Base-by-base conservation (phyloP, 2,888 invertebrate species). In the Andrena fulva region DNA sequence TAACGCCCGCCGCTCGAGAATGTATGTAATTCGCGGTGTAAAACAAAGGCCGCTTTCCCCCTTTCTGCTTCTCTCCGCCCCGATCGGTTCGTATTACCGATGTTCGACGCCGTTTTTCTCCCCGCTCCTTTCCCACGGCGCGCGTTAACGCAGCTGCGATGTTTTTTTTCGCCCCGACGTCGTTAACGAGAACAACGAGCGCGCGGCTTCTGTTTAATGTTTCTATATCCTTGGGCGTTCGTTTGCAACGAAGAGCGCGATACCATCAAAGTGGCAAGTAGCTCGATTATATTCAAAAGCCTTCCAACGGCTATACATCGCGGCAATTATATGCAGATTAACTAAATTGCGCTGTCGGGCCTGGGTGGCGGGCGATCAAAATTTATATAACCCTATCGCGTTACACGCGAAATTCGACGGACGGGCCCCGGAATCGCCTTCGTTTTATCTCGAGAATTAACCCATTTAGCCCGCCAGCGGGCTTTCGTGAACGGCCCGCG, bases 291-390 rank as follows among this genome's bases (percentile, higher is more conserved):
- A 82, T 80, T 70, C 82, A 63, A 80, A 70, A 75, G 62, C 78
- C 67, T 68, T 52, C 62, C 12, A 35, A 42, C 67, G 29, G 56
- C 60, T 60, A 69, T 60, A 52, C 72, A 82, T 82, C 71, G 75
- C 60, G 68, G 82, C 82, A 84, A 84, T 82, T 84, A 82, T 82
- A 84, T 82, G 78, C 64, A 79, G 82, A 84, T 84, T 82, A 84
- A 82, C 70, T 78, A 75, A 82, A 82, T 84, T 82, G 67, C 82
- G 69, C 59, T 71, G 68, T 69, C 72, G 73, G 82, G 35, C 56
- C 59, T 69, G 24, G 50, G 71, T 54, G 74, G 63, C 42, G 77
- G 35, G 75, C 82, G 74, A 82, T 82, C 84, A 72, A 78, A 84
- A 84, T 82, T 82, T 84, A 75, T 84, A 78, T 78, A 78, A 78